Evolutionary conservation across 2,888 invertebrate genomes (phyloP).

Genomic region (Furcula furcula): DNA sequence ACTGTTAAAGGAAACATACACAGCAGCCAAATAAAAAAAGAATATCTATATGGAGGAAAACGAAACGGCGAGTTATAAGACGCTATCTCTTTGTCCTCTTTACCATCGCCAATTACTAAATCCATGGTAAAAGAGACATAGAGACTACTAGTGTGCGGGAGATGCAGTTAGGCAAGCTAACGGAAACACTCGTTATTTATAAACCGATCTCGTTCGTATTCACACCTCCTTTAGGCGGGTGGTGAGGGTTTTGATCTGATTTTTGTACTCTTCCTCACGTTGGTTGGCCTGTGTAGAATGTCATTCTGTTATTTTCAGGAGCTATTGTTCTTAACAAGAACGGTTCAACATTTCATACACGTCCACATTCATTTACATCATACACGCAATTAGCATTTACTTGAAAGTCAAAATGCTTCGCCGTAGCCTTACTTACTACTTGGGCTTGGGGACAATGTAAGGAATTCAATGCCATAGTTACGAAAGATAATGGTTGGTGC

Average conservation of each 20-base stretch:
- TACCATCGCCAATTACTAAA: conserved; percentile 35
- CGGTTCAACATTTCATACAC: conserved; percentile 8
- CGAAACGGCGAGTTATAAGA: conserved; percentile 47
- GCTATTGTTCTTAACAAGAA: conserved; percentile 3
- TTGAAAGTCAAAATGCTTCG: conserved; percentile 16
- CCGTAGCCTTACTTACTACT: conserved; percentile 19
- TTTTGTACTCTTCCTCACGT: conserved; percentile 99
- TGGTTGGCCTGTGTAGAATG: conserved; percentile 93
- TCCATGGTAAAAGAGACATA: conserved; percentile 43
- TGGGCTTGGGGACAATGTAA: conserved; percentile 16
- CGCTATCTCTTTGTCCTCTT: conserved; percentile 52
- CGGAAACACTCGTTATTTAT: conserved; percentile 58
- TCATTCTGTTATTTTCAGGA: conserved; percentile 41
- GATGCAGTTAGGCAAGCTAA: conserved; percentile 75
- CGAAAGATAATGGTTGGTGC: conserved; percentile 61
- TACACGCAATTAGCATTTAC: conserved; percentile 24
- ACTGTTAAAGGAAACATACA: conserved; percentile 47
- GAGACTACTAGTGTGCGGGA: conserved; percentile 50
- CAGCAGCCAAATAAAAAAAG: conserved; percentile 51
- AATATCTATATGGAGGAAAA: conserved; percentile 41
- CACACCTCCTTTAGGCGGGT: conserved; percentile 99
- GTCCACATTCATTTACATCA: conserved; percentile 18
- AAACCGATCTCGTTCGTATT: conserved; percentile 57
- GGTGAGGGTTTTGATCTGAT: conserved; percentile 99
- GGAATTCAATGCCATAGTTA: conserved; percentile 14